Conservation (phyloP, 2,797 vertebrate species). For the Esox masquinongy region DNA sequence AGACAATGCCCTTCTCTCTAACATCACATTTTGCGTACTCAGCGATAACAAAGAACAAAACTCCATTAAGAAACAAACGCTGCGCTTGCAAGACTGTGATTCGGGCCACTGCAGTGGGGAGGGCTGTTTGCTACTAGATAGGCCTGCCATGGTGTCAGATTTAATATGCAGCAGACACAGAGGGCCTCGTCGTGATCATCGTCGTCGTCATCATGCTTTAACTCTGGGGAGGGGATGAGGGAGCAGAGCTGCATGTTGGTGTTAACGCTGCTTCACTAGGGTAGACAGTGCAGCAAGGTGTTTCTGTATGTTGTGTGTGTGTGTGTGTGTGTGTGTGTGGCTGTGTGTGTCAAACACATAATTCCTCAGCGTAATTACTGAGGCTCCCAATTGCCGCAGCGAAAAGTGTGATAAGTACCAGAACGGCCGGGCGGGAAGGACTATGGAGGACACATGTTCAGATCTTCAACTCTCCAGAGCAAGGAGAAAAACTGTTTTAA, state of each 20-base stretch:
- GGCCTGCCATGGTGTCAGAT: constrained; percentile 31
- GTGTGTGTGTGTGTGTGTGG: no score
- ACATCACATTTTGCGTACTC: constrained; percentile 32
- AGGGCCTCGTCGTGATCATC: background rate
- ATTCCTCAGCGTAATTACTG: no score
- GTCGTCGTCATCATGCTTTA: constrained; percentile 4
- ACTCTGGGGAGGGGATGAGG: background rate
- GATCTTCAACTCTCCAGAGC: no score
- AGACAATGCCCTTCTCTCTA: constrained; percentile 28
- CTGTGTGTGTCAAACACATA: no score
- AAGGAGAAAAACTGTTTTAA: no score
- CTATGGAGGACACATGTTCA: no score
- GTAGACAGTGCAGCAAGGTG: background rate
- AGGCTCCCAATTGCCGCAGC: no score
- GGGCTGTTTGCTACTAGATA: constrained; percentile 19
- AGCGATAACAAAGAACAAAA: constrained; percentile 26
- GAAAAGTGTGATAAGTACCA: no score
- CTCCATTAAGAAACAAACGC: constrained; percentile 31
- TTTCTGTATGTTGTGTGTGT: background rate
- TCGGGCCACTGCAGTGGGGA: constrained; percentile 9
- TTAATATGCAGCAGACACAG: constrained; percentile 28
- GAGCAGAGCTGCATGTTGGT: background rate
- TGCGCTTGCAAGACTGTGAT: constrained; percentile 15
- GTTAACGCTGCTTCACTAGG: background rate
- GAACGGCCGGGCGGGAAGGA: no score